Conservation (phyloP, 2,888 invertebrate genomes). For the Coelinius sp. region DNA sequence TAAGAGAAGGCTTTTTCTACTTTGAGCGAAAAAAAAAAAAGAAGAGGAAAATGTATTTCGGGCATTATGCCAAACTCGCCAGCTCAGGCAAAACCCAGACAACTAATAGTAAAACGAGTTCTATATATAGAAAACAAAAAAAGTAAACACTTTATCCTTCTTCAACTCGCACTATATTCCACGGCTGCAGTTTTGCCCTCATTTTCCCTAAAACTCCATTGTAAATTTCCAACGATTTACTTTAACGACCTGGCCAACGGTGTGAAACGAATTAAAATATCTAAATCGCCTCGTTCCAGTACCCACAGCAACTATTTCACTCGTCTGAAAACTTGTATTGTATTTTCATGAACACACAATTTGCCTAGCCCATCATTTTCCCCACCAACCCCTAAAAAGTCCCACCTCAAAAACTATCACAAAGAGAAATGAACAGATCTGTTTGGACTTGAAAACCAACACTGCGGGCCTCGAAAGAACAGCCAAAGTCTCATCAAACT, state of each 20-base stretch:
- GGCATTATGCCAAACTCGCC: constrained; percentile 42
- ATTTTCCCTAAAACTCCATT: constrained; percentile 22
- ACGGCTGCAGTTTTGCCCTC: constrained; percentile 19
- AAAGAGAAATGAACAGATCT: neutral
- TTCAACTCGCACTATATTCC: neutral
- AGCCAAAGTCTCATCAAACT: constrained; percentile 7
- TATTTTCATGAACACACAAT: constrained; percentile 24
- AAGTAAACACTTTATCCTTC: neutral
- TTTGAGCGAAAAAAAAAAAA: neutral
- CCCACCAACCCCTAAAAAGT: neutral
- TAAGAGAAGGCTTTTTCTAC: constrained; percentile 23
- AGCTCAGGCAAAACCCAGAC: constrained; percentile 38
- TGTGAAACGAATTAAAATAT: constrained; percentile 30
- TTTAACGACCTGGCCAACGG: constrained; percentile 33
- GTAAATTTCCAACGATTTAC: constrained; percentile 45
- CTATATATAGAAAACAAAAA: constrained; percentile 3
- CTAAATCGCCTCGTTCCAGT: constrained; percentile 26
- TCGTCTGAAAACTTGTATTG: constrained; percentile 23
- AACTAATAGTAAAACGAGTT: constrained; percentile 43
- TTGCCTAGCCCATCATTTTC: neutral
- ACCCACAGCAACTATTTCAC: constrained; percentile 17
- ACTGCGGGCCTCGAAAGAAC: constrained; percentile 1
- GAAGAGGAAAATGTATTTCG: constrained; percentile 25
- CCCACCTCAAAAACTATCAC: neutral
- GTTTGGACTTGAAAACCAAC: constrained; percentile 5